A percentile compares a stretch with the other conserved stretches of the same genome.
Evolutionary conservation across 2,888 invertebrate species (phyloP).

Genomic region (Cantharis nigra): DNA sequence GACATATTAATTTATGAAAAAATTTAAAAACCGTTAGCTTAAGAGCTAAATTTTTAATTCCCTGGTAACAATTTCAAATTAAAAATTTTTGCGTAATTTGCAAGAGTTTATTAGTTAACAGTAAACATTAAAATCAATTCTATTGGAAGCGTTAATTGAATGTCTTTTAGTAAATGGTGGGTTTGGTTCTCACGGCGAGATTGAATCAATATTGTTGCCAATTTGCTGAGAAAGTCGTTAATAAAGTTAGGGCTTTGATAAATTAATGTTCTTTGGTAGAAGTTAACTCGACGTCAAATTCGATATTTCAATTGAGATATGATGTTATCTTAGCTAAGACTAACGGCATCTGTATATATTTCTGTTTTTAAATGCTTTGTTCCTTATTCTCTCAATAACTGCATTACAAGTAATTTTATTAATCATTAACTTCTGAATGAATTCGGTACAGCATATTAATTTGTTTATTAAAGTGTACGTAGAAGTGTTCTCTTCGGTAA

Average conservation of each 20-base stretch:
- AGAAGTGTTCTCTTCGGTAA: constrained; percentile 4
- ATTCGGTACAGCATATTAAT: neutral
- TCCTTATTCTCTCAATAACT: neutral
- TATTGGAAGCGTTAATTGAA: constrained; percentile 19
- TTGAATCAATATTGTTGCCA: constrained; percentile 28
- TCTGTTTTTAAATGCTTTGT: neutral
- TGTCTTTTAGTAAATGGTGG: constrained; percentile 13
- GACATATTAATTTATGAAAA: neutral
- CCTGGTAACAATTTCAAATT: neutral
- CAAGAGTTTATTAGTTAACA: neutral
- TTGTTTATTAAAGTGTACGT: constrained; percentile 15
- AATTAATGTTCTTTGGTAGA: constrained; percentile 24
- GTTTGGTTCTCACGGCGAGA: constrained; percentile 16
- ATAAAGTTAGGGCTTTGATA: constrained; percentile 32
- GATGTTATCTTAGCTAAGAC: neutral
- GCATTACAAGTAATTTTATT: neutral
- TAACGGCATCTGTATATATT: neutral
- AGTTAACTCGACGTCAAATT: constrained; percentile 18
- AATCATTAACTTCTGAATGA: neutral
- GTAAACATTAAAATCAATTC: constrained; percentile 12
- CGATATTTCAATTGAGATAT: constrained; percentile 8
- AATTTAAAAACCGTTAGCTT: neutral
- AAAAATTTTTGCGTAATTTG: neutral
- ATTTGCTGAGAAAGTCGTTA: constrained; percentile 30
- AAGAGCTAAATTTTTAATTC: neutral